phyloP scores from a whole-genome alignment of 1,140 invertebrate species.

The Trichonephila clavipes region DNA sequence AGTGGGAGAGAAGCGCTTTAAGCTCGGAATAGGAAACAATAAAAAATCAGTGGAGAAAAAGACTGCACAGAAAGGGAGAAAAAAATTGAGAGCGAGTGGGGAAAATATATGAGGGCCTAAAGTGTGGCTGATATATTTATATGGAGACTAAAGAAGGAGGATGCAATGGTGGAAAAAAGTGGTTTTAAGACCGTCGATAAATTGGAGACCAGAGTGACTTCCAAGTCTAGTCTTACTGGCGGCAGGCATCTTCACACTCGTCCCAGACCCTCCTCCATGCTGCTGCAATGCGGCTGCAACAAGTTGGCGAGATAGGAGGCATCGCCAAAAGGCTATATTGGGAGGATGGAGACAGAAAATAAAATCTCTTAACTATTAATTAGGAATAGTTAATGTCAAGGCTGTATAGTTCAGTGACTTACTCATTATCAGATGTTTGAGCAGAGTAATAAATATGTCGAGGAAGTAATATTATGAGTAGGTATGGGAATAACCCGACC shows the following conservation, averaged over 20 bases:
- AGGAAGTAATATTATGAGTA: no score
- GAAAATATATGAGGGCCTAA: conserved; percentile 72
- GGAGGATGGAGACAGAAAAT: neutral
- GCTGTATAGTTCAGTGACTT: neutral
- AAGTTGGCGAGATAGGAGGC: neutral
- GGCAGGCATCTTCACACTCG: neutral
- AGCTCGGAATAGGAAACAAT: conserved; percentile 54
- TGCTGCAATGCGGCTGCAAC: conserved; percentile 63
- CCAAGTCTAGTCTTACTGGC: conserved; percentile 61
- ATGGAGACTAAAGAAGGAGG: conserved; percentile 18
- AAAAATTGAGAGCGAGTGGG: conserved; percentile 25
- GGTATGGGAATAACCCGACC: no score
- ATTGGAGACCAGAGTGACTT: conserved; percentile 67
- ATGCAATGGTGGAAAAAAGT: conserved; percentile 55
- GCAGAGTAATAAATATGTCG: no score
- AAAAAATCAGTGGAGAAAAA: conserved; percentile 51
- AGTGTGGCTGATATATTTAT: conserved; percentile 75
- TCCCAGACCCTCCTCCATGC: neutral
- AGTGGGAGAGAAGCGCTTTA: neutral
- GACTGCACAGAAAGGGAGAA: neutral
- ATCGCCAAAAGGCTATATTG: neutral
- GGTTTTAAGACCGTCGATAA: conserved; percentile 76
- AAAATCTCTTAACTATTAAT: neutral
- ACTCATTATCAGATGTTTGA: no score
- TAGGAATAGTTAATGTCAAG: neutral